A percentile compares a stretch with the other conserved stretches of the same genome.
phyloP scores from a whole-genome alignment of 2,888 invertebrate genomes.

The Auanema sp. region DNA sequence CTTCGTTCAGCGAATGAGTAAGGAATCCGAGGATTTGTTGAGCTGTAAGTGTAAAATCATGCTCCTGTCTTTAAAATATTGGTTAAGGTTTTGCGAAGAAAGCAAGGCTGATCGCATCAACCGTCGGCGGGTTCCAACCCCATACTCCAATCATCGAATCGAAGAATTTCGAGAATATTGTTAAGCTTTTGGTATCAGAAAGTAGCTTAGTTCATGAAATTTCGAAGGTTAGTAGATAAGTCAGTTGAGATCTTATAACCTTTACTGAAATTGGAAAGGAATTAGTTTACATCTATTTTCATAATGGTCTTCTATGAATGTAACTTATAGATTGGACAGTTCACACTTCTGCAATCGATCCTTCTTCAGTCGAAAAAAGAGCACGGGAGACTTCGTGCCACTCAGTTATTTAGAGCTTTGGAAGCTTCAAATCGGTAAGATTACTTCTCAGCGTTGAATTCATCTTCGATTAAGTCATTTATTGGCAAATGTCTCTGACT shows the following conservation, averaged over 20 bases:
- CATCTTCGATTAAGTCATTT: neutral
- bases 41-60: neutral
- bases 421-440: conserved; percentile 9
- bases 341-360: conserved; percentile 7
- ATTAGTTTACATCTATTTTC: too few relatives aligned
- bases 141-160: neutral
- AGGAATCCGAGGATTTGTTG: conserved; percentile 1
- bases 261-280: too few relatives aligned
- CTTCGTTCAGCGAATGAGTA: conserved; percentile 4
- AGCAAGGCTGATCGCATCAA: neutral
- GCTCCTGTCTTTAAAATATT: conserved; percentile 7
- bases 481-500: neutral
- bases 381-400: conserved; percentile 11
- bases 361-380: conserved; percentile 15
- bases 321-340: conserved; percentile 11
- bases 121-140: neutral
- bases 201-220: too few relatives aligned
- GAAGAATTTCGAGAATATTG: too few relatives aligned
- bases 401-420: conserved; percentile 9
- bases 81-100: neutral
- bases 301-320: too few relatives aligned
- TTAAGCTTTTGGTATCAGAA: neutral
- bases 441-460: too few relatives aligned
- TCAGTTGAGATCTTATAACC: too few relatives aligned
- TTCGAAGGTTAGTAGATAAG: too few relatives aligned